Evolutionary conservation across 2,888 invertebrate species (phyloP).

Genomic region (Ptychoptera contaminata): DNA sequence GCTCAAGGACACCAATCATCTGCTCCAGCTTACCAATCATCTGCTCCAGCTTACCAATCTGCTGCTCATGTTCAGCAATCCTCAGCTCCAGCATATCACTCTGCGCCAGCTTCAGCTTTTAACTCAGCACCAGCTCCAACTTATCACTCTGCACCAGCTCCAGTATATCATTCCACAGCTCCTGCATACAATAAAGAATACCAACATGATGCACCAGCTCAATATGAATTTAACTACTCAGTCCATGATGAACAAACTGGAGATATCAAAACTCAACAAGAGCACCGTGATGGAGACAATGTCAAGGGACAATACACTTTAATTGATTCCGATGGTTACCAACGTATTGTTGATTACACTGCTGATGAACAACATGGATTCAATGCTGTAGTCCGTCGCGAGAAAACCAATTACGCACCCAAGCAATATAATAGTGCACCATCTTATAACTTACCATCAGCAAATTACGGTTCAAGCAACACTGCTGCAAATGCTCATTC

Average conservation of each 20-base stretch:
- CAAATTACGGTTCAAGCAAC: too few species aligned
- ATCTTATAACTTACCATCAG: too few species aligned
- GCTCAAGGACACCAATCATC: too few species aligned
- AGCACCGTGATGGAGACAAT: constrained; percentile 34
- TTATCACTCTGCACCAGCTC: neutral
- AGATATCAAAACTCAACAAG: constrained; percentile 36
- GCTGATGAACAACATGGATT: constrained; percentile 36
- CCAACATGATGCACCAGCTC: constrained; percentile 25
- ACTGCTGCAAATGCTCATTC: too few species aligned
- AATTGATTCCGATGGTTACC: constrained; percentile 35
- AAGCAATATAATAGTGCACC: too few species aligned
- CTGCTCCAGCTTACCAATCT: too few species aligned
- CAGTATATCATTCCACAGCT: neutral
- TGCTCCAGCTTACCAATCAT: too few species aligned
- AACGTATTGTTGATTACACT: constrained; percentile 35
- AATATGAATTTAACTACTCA: constrained; percentile 33
- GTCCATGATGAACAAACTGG: constrained; percentile 36
- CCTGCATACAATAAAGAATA: neutral
- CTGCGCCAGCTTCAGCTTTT: too few species aligned
- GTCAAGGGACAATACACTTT: constrained; percentile 36
- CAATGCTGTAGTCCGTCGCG: constrained; percentile 35
- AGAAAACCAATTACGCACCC: too few species aligned
- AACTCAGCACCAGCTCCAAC: too few species aligned
- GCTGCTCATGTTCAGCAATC: neutral
- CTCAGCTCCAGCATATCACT: neutral